Base-by-base conservation (phyloP, 2,888 invertebrate genomes). In the Tenthredo notha region DNA sequence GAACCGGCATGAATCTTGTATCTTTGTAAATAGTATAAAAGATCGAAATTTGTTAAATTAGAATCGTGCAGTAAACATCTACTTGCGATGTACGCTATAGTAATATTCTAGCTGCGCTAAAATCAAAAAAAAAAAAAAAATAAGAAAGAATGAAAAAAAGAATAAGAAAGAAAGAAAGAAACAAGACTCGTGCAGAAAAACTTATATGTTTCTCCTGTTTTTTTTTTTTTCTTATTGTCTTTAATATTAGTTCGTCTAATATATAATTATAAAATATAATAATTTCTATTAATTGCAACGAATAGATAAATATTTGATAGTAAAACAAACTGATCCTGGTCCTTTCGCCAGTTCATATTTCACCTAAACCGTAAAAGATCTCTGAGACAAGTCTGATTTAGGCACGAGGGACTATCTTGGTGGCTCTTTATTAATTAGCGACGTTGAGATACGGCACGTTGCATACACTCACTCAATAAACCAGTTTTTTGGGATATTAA, bases 321-420 rank as follows among this genome's bases (percentile, higher is more conserved):
- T 7, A 15, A 3, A 29, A 10, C 37, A 43, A 84, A 85, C 80
- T 29, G 58, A 85, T 86, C 88, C 88, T 84, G 88, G 86, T 88
- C 88, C 85, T 86, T 89, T 82, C 87, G 86, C 88, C 86, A 88
- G 86, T 87, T 86, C 85, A 84, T 88, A 85, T 86, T 88, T 88
- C 84, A 87, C 87, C 87, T 87, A 88, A 86, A 87, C 84, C 84
- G 12, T 80, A 67, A 87, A 89, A 90, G 90, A 91, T 91, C 90
- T 91, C 89, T 87, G 90, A 87, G 87, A 87, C 89, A 91, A 90
- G 89, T 90, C 88, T 90, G 89, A 88, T 86, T 87, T 88, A 88
- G 91, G 90, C 91, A 90, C 90, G 90, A 92, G 89, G 88, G 90
- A 90, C 88, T 89, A 9, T 88, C 88, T 89, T 87, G 87, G 83